These are phyloP conservation scores for Aplidium turbinatum DNA, from an alignment of 23 tunicate species.

Conservation along the genomic window DNA sequence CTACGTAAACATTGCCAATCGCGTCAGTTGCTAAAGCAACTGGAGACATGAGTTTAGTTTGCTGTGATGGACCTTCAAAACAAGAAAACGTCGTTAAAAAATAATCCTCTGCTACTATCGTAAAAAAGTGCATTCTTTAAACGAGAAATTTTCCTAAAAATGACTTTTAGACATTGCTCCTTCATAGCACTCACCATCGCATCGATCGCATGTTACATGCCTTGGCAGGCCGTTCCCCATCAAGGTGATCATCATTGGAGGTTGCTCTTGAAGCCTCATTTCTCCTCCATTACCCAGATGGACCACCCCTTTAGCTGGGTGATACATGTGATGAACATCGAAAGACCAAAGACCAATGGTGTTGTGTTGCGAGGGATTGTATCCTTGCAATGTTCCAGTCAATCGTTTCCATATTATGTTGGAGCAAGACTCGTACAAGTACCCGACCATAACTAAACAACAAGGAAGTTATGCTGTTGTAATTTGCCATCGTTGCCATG, in stretches of 20 bases:
- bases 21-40: slow-evolving; percentile 78
- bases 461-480: not conserved
- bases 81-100: too few relatives aligned
- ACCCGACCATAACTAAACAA: slow-evolving; percentile 73
- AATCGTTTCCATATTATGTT: slow-evolving; percentile 66
- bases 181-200: slow-evolving; percentile 54
- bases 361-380: slow-evolving; percentile 38
- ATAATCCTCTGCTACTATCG: too few relatives aligned
- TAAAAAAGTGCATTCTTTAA: too few relatives aligned
- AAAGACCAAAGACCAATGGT: slow-evolving; percentile 76
- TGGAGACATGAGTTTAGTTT: slow-evolving; percentile 62
- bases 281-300: slow-evolving; percentile 82
- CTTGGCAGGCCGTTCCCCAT: slow-evolving; percentile 80
- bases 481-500: too few relatives aligned
- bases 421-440: slow-evolving; percentile 60
- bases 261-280: slow-evolving; percentile 67
- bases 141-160: too few relatives aligned
- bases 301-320: slow-evolving; percentile 62
- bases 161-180: too few relatives aligned
- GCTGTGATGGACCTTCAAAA: slow-evolving; percentile 54
- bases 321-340: slow-evolving; percentile 79
- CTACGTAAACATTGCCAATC: slow-evolving; percentile 76
- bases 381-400: slow-evolving; percentile 52
- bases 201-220: slow-evolving; percentile 52
- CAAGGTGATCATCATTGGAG: slow-evolving; percentile 90